phyloP scores from a whole-genome alignment of 2,888 invertebrate species.

The Euplagia quadripunctaria region DNA sequence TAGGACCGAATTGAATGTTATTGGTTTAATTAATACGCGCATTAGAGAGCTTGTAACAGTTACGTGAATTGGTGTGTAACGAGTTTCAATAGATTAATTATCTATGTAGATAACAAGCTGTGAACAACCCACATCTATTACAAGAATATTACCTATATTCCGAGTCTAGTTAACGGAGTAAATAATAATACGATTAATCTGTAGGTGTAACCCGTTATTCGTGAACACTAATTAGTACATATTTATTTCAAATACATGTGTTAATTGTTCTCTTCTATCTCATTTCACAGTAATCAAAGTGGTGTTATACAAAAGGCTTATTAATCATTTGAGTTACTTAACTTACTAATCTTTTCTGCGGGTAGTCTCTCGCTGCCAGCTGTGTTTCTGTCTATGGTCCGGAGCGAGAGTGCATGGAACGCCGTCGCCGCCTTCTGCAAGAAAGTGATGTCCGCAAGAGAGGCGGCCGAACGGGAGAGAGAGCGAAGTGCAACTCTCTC shows the following conservation, averaged over 20 bases:
- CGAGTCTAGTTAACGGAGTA: too few species aligned
- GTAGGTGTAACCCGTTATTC: neutral
- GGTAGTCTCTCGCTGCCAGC: too few species aligned
- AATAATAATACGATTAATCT: neutral
- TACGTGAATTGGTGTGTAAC: slow-evolving; percentile 28
- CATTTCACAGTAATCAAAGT: neutral
- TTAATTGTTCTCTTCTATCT: neutral
- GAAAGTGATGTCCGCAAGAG: too few species aligned
- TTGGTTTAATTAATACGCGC: slow-evolving; percentile 27
- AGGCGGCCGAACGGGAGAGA: too few species aligned
- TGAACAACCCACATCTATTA: slow-evolving; percentile 16
- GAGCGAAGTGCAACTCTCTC: too few species aligned
- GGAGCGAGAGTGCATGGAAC: too few species aligned
- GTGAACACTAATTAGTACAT: neutral
- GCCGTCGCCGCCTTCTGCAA: too few species aligned
- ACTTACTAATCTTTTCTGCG: too few species aligned
- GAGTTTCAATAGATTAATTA: slow-evolving; percentile 27
- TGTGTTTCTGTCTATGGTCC: too few species aligned
- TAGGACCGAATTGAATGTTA: slow-evolving; percentile 13
- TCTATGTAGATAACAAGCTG: slow-evolving; percentile 19
- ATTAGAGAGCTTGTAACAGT: slow-evolving; percentile 24
- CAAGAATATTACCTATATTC: neutral
- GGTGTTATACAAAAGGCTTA: neutral
- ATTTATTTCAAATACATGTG: neutral
- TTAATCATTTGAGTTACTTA: neutral